Evolutionary conservation across 2,113 vertebrate species (phyloP).

Genomic region (Egretta garzetta): DNA sequence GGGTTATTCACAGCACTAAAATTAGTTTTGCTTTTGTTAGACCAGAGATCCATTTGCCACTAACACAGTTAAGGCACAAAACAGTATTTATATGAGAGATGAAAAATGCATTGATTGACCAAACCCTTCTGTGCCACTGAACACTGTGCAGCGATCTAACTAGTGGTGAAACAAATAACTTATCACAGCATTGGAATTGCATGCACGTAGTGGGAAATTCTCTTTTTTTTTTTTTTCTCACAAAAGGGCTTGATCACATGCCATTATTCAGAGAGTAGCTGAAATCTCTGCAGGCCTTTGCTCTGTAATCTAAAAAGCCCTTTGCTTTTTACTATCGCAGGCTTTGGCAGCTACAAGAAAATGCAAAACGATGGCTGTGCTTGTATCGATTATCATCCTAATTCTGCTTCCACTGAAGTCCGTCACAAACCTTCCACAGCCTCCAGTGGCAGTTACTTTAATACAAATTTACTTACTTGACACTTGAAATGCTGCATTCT

Average conservation of each 20-base stretch:
- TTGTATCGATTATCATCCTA: conserved; percentile 60
- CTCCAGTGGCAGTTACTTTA: conserved; percentile 31
- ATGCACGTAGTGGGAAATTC: conserved; percentile 37
- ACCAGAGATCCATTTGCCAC: not conserved
- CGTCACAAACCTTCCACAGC: conserved; percentile 23
- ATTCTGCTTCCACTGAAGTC: conserved; percentile 55
- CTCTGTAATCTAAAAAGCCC: conserved; percentile 55
- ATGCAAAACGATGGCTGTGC: conserved; percentile 61
- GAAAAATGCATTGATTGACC: conserved; percentile 30
- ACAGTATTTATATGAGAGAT: not conserved
- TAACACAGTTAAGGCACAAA: not conserved
- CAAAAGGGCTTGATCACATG: conserved; percentile 65
- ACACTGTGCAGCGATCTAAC: not conserved
- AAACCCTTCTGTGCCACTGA: conserved; percentile 28
- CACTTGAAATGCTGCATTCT: conserved; percentile 42
- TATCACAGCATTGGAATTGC: conserved; percentile 43
- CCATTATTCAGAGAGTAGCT: conserved; percentile 50
- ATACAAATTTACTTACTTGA: conserved; percentile 51
- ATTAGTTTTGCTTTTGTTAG: conserved; percentile 27
- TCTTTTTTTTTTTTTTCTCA: not conserved
- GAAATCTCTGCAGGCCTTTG: conserved; percentile 61
- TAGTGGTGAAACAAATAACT: not conserved
- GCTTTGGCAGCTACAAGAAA: conserved; percentile 59
- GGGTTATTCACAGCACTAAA: not conserved
- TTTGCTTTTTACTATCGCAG: conserved; percentile 39